Percentiles rank a stretch among this genome's conserved stretches.
phyloP scores from a whole-genome alignment of 2,113 vertebrate genomes.

The Misgurnus mizolepis region DNA sequence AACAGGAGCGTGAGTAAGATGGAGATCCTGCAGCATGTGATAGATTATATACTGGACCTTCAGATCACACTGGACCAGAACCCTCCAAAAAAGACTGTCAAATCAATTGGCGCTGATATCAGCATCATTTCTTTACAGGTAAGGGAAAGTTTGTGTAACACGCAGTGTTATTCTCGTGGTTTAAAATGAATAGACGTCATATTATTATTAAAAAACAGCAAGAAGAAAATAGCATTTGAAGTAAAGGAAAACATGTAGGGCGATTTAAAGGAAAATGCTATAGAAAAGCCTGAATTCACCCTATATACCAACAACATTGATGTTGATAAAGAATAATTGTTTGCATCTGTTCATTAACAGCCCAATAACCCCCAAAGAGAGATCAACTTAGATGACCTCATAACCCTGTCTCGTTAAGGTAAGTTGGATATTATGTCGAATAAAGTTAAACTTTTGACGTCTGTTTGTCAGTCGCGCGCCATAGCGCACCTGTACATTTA shows the following conservation, averaged over 20 bases:
- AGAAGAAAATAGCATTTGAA: too few relatives aligned
- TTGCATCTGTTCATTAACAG: constrained; percentile 63
- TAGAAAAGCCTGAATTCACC: too few relatives aligned
- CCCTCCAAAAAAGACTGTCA: constrained; percentile 75
- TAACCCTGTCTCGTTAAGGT: constrained; percentile 79
- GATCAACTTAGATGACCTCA: constrained; percentile 79
- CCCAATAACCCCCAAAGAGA: constrained; percentile 80
- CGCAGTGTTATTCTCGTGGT: neutral
- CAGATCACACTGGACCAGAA: constrained; percentile 88
- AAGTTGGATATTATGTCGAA: constrained; percentile 28
- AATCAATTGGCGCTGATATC: constrained; percentile 82
- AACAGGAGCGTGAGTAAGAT: constrained; percentile 89
- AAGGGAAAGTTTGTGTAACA: constrained; percentile 9
- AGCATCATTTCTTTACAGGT: constrained; percentile 84
- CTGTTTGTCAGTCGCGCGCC: neutral
- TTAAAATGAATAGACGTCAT: neutral
- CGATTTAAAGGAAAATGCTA: too few relatives aligned
- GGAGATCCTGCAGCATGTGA: constrained; percentile 92
- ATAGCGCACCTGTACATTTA: neutral
- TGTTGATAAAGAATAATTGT: neutral
- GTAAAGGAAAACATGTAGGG: too few relatives aligned
- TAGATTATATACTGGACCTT: constrained; percentile 91
- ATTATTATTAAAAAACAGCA: too few relatives aligned
- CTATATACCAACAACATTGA: too few relatives aligned
- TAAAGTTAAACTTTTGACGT: neutral